Evolutionary conservation across 2,797 vertebrate species (phyloP).

Genomic region (Malurus splendens): DNA sequence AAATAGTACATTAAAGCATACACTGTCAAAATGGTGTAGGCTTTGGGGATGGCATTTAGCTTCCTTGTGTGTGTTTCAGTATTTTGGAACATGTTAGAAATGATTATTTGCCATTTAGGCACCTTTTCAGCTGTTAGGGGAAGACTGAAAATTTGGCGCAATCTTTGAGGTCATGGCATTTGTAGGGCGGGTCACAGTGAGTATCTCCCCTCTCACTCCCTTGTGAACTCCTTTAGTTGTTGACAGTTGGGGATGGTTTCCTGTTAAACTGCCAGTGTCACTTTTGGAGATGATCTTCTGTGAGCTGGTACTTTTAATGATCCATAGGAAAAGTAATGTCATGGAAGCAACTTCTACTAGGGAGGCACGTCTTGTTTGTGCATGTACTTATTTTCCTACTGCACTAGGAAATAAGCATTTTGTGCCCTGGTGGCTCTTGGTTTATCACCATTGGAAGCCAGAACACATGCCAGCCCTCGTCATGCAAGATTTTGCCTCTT

Average conservation of each 20-base stretch:
- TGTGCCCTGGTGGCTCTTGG: background rate
- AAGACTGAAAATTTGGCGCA: background rate
- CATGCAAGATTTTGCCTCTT: background rate
- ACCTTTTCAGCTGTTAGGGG: background rate
- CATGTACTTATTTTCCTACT: background rate
- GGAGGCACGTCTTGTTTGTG: background rate
- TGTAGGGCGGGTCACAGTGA: background rate
- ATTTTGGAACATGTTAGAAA: background rate
- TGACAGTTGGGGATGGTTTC: background rate
- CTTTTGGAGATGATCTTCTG: background rate
- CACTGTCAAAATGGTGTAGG: background rate
- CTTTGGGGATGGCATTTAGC: background rate
- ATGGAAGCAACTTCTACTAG: background rate
- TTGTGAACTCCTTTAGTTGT: background rate
- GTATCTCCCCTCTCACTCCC: background rate
- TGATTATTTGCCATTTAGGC: background rate
- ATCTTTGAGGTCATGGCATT: background rate
- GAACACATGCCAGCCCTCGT: background rate
- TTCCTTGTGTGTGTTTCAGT: background rate
- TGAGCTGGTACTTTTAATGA: background rate
- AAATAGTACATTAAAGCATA: background rate
- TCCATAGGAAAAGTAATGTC: background rate
- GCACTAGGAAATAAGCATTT: background rate
- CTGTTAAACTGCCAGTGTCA: background rate
- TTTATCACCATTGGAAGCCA: background rate